Evolutionary conservation across 2,113 vertebrate species (phyloP).

Genomic region (Nothocercus julius): DNA sequence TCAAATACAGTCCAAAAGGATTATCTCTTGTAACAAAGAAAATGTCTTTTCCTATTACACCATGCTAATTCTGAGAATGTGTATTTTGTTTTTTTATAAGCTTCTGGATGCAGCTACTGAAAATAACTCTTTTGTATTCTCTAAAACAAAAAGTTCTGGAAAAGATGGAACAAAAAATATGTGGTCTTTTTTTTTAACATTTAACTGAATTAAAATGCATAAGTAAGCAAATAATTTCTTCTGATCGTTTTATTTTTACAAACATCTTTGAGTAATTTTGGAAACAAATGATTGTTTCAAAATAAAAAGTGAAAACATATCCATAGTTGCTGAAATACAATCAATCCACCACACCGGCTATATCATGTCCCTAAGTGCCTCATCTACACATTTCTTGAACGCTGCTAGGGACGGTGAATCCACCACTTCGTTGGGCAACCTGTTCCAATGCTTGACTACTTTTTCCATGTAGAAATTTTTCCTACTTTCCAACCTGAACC

Average conservation of each 20-base stretch:
- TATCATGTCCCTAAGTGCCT: too few relatives aligned
- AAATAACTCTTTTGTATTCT: not conserved
- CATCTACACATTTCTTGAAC: too few relatives aligned
- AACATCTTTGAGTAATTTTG: not conserved
- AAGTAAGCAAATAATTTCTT: not conserved
- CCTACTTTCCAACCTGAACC: too few relatives aligned
- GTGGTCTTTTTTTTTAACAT: not conserved
- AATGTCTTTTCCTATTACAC: not conserved
- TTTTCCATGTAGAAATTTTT: too few relatives aligned
- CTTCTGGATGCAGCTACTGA: not conserved
- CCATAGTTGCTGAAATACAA: not conserved
- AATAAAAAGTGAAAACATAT: not conserved
- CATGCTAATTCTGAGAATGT: not conserved
- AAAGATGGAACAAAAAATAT: not conserved
- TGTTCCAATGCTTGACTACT: too few relatives aligned
- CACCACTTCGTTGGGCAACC: too few relatives aligned
- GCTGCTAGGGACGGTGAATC: too few relatives aligned
- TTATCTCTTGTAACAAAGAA: not conserved
- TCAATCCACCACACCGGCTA: not conserved
- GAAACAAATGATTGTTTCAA: not conserved
- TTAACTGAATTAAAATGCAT: not conserved
- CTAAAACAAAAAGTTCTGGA: not conserved
- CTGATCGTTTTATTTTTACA: fast-evolving
- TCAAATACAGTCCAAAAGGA: not conserved
- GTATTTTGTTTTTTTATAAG: not conserved